phyloP scores from a whole-genome alignment of 37 sponge, comb jelly and placozoan genomes.

The Hexactinellida sp. region DNA sequence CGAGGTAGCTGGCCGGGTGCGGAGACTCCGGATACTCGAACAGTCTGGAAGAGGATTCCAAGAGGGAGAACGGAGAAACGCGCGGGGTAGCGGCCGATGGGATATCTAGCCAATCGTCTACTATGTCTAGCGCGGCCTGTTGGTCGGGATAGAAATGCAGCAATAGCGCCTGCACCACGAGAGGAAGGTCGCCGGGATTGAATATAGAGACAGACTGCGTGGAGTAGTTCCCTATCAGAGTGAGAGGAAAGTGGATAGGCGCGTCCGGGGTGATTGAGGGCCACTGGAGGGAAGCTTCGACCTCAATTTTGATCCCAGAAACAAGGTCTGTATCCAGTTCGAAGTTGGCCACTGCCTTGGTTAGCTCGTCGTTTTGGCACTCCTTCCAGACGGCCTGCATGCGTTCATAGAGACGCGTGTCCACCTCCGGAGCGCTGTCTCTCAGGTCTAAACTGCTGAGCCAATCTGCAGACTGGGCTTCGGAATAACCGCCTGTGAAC shows the following conservation, averaged over 20 bases:
- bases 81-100: background rate
- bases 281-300: slow-evolving; percentile 19
- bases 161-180: slow-evolving; percentile 23
- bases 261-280: slow-evolving; percentile 18
- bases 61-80: background rate
- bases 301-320: background rate
- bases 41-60: background rate
- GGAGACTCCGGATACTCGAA: background rate
- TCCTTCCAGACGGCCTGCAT: background rate
- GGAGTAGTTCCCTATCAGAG: slow-evolving; percentile 19
- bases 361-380: background rate
- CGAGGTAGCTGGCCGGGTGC: background rate
- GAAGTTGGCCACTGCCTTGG: background rate
- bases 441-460: background rate
- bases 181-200: slow-evolving; percentile 17
- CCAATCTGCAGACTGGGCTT: background rate
- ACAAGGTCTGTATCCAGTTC: background rate
- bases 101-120: slow-evolving; percentile 19
- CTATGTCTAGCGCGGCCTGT: slow-evolving; percentile 15
- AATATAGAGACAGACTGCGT: background rate
- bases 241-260: slow-evolving; percentile 20
- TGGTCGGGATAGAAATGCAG: slow-evolving; percentile 15
- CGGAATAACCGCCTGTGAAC: background rate
- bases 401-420: background rate
- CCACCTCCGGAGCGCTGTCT: background rate